Evolutionary conservation across 2,888 invertebrate genomes (phyloP), one percentile per base, ranked within the genome.

Genomic region (Nineta flava): DNA sequence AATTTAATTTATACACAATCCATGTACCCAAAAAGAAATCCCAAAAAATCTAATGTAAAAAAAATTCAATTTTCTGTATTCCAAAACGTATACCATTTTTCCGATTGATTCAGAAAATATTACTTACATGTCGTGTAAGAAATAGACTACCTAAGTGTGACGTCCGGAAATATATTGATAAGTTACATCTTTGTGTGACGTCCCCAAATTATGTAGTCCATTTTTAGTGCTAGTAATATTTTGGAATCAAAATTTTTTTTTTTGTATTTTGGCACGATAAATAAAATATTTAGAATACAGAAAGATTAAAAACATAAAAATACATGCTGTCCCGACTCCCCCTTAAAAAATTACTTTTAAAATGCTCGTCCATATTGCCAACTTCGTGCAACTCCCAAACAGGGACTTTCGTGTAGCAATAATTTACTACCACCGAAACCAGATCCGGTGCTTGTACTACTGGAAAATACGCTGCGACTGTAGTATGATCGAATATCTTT

Each of bases 381-480:
- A 38, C 38, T 38, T 15, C 48, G 40, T 12, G 26, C 31, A 4
- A 21, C 15, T 40, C 75, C 75, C 60, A 75, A 66, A 55, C 74
- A 75, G 1, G 78, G 77, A 59, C 76, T 77, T 55, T 79, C 78
- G 13, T 76, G 75, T 9, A 77, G 62, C 2, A 78, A 63, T 9
- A 78, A 61, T 57, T 77, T 77, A 55, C 77, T 77, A 1, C 77
- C 77, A 57, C 74, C 73, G 34, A 75, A 69, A 2, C 74, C 75
- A 10, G 77, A 77, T 58, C 73, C 74, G 13, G 74, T 74, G 56
- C 75, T 75, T 49, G 73, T 75, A 49, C 71, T 73, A 17, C 74
- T 75, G 2, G 77, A 77, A 58, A 78, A 77, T 57, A 78, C 62
- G 57, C 78, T 78, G 61, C 76, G 74, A 6, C 75, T 75, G 58